Evolutionary conservation across 1,140 invertebrate genomes (phyloP).

Genomic region (Diachasma alloeum): DNA sequence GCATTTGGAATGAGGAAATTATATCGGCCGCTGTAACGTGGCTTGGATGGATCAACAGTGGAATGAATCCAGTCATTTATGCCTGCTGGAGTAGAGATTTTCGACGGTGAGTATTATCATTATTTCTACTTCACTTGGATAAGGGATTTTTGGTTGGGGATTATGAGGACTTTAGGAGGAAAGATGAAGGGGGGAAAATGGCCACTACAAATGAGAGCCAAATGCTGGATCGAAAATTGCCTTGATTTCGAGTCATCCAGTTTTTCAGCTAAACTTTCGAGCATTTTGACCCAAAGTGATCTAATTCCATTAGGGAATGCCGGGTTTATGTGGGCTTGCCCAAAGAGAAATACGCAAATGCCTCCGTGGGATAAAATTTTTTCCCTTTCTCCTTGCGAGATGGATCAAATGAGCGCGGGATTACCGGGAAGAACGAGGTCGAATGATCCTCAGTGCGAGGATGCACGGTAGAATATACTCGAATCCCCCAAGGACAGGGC

Average conservation of each 20-base stretch:
- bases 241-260: not conserved
- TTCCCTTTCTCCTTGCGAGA: not conserved
- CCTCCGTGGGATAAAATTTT: not conserved
- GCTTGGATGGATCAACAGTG: slow-evolving; percentile 99
- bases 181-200: not conserved
- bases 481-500: not conserved
- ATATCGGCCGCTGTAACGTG: slow-evolving; percentile 95
- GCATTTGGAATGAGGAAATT: slow-evolving; percentile 87
- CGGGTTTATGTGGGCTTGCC: not conserved
- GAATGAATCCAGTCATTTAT: slow-evolving; percentile 98
- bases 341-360: not conserved
- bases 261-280: not conserved
- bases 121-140: slow-evolving; percentile 1
- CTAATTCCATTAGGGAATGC: not conserved
- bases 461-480: not conserved
- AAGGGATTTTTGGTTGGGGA: not conserved
- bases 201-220: not conserved
- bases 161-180: not conserved
- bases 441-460: not conserved
- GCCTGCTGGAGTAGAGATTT: slow-evolving; percentile 97
- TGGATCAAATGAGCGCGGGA: slow-evolving; percentile 16
- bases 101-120: slow-evolving; percentile 75
- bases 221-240: not conserved
- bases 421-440: not conserved
- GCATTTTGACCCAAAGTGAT: not conserved